Percentiles rank a stretch among this genome's conserved stretches.
phyloP scores from a whole-genome alignment of 2,888 invertebrate species.

The Dasypogon diadema region DNA sequence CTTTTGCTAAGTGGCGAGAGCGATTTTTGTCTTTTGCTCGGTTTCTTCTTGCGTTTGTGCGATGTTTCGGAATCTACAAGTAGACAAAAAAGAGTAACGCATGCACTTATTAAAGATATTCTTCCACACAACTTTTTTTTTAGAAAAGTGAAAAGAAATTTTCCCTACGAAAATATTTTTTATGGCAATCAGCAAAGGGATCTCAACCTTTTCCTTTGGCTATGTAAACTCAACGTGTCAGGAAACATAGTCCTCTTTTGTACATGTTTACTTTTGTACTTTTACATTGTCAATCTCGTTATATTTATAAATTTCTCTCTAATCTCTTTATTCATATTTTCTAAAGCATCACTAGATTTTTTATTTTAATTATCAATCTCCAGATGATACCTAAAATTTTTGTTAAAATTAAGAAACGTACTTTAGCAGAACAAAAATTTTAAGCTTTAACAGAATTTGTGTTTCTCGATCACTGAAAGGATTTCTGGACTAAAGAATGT shows the following conservation, averaged over 20 bases:
- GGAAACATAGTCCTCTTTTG: constrained; percentile 7
- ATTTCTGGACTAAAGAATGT: background rate
- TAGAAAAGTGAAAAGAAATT: constrained; percentile 20
- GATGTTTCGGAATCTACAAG: constrained; percentile 47
- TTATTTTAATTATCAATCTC: constrained; percentile 54
- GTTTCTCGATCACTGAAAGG: constrained; percentile 8
- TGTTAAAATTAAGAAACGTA: constrained; percentile 53
- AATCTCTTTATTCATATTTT: constrained; percentile 49
- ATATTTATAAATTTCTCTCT: constrained; percentile 52
- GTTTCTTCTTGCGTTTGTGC: constrained; percentile 32
- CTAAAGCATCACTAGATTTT: constrained; percentile 47
- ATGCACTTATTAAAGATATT: constrained; percentile 47
- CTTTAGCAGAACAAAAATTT: constrained; percentile 14
- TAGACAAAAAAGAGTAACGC: constrained; percentile 47
- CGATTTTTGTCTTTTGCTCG: constrained; percentile 73
- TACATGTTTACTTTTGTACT: constrained; percentile 3
- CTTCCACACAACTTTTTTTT: constrained; percentile 38
- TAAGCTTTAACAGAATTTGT: constrained; percentile 7
- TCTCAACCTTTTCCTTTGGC: constrained; percentile 36
- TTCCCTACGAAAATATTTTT: constrained; percentile 36
- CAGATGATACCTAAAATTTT: constrained; percentile 56
- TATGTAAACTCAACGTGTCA: background rate
- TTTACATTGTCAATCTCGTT: constrained; percentile 30
- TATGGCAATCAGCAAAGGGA: constrained; percentile 20
- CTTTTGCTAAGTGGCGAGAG: constrained; percentile 86